Percentiles rank a stretch among this genome's conserved stretches.
phyloP scores from a whole-genome alignment of 2,797 vertebrate genomes.

The Arctocebus calabarensis region DNA sequence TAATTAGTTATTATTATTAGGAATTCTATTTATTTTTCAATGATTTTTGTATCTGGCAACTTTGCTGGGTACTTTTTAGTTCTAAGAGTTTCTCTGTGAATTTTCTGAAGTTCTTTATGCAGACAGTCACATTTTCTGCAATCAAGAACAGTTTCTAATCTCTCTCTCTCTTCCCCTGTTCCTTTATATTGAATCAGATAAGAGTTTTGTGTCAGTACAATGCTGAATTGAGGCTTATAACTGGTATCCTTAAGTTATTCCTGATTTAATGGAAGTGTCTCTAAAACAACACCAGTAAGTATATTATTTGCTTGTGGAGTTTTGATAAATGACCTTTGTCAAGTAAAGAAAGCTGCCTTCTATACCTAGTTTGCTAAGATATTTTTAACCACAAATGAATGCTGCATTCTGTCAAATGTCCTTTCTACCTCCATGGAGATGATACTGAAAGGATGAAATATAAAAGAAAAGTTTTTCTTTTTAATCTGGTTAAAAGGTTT shows the following conservation, averaged over 20 bases:
- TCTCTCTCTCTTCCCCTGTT: neutral
- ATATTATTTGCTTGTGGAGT: neutral
- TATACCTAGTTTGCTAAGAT: neutral
- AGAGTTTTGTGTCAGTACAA: neutral
- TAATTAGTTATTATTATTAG: slow-evolving; percentile 14
- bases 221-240: neutral
- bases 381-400: neutral
- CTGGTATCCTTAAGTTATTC: neutral
- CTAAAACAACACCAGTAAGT: neutral
- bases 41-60: neutral
- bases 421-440: neutral
- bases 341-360: slow-evolving; percentile 31
- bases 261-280: slow-evolving; percentile 33
- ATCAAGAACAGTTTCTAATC: slow-evolving; percentile 6
- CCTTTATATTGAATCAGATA: neutral
- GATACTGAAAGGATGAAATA: neutral
- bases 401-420: neutral
- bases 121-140: slow-evolving; percentile 25
- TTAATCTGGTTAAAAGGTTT: slow-evolving; percentile 4
- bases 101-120: slow-evolving; percentile 40
- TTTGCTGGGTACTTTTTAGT: slow-evolving; percentile 4
- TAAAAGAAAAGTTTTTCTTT: neutral
- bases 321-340: neutral
- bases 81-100: slow-evolving; percentile 15
- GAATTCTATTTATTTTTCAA: neutral